Evolutionary conservation across 2,888 invertebrate species (phyloP), one percentile per base, ranked within the genome.

Genomic region (Ephialtes manifestator): DNA sequence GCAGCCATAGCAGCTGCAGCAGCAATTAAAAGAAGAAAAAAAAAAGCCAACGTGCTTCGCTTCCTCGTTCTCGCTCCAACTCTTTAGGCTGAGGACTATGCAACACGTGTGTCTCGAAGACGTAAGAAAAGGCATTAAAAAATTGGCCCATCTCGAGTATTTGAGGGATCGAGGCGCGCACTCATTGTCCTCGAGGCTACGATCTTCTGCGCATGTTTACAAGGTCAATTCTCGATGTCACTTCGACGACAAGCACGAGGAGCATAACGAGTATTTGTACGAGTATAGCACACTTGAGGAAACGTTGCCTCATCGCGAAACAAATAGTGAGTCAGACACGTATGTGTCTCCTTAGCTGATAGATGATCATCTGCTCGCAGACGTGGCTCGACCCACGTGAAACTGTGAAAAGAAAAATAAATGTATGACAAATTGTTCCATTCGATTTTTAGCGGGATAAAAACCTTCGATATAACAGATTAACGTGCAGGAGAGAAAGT

Each of bases 271-370:
- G 67, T 46, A 67, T 67, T 67, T 67, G 46, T 11, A 67, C 39
- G 24, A 43, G 20, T 24, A 24, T 13, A 15, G 20, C 43, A 65
- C 2, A 43, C 43, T 43, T 46, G 67, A 46, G 46, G 67, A 67
- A 46, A 13, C 63, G 48, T 79, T 72, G 78, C 78, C 78, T 83
- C 83, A 83, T 79, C 78, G 39, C 5, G 13, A 39, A 53, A 60
- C 83, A 79, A 79, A 83, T 67, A 83, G 58, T 83, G 83, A 83
- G 79, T 83, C 83, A 83, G 51, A 51, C 35, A 39, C 65, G 28
- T 15, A 43, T 63, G 46, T 48, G 75, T 67, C 67, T 46, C 67
- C 67, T 67, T 46, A 46, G 18, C 35, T 67, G 20, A 67, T 46
- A 46, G 39, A 15, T 20, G 24, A 11, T 24, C 43, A 11, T 24